Base-by-base conservation (phyloP, 2,888 invertebrate species). In the Drosophila silvestris region DNA sequence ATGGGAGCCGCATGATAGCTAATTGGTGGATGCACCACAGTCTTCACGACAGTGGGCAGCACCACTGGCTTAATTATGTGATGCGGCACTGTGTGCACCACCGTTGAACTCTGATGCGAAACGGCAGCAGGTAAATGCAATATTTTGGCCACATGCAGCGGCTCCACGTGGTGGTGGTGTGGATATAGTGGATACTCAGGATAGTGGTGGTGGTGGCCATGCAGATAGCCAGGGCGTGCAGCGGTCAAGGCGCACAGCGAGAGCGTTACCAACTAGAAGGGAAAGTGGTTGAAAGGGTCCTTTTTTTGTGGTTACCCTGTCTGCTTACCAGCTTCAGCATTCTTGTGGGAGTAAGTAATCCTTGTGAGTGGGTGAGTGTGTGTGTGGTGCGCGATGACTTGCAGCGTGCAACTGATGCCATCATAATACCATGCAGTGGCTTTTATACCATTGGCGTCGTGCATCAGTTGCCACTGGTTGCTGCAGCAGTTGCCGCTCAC, bases 21-120 rank as follows among this genome's bases (percentile, higher is more conserved):
- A 35, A 92, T 87, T 4, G 92, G 85, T 0, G 85, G 89, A 77
- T 92, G 93, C 61, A 92, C 89, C 28, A 92, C 81, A 5, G 92
- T 91, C 73, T 92, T 92, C 14, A 93, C 85, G 47, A 93, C 88
- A 9, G 84, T 85, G 9, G 92, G 93, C 74, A 92, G 83, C n/a
- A 93, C 88, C 37, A 92, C 78, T 2, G 93, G 93, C 64, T 93
- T 91, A 39, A 93, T 89, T 32, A 92, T 89, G 61, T 91, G 92
- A 65, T 92, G 92, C 16, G 92, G 92, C 35, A 91, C 90, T 50
- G 88, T 91, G 79, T 93, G 93, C 62, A 93, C 91, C 60, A 93
- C 82, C 2, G 93, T 93, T 2, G 93, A 93, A 58, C 93, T 93
- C 66, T 92, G 92, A 69, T 93, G 93, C n/a, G 93, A 93, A 6